Evolutionary conservation across 2,113 vertebrate genomes (phyloP).

Genomic region (Pagrus major): DNA sequence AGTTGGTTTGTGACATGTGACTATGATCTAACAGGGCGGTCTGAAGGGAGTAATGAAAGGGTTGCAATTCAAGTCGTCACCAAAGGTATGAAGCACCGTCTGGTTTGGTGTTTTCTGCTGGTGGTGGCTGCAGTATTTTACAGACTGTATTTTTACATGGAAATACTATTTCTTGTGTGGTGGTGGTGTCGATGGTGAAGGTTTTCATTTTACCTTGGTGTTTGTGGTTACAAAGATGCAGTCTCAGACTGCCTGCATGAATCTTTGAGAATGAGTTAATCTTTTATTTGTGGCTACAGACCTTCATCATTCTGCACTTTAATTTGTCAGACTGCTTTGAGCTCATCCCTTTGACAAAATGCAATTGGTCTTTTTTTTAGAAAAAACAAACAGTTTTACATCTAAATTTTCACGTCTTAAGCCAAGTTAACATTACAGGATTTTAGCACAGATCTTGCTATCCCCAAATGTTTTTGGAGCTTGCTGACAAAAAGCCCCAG

Average conservation of each 20-base stretch:
- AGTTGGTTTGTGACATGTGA: constrained; percentile 46
- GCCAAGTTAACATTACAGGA: too few species aligned
- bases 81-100: constrained; percentile 51
- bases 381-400: too few species aligned
- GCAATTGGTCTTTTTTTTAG: too few species aligned
- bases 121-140: neutral
- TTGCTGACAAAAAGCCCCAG: too few species aligned
- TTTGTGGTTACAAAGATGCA: neutral
- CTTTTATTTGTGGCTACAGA: too few species aligned
- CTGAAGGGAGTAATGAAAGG: constrained; percentile 64
- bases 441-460: too few species aligned
- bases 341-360: too few species aligned
- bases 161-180: neutral
- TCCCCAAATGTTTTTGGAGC: too few species aligned
- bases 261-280: neutral
- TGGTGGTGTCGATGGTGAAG: neutral
- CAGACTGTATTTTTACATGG: neutral
- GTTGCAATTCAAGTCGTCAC: constrained; percentile 45
- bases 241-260: neutral
- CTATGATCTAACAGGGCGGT: constrained; percentile 30
- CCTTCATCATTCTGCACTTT: neutral
- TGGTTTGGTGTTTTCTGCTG: constrained; percentile 20
- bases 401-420: too few species aligned
- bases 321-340: too few species aligned
- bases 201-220: neutral